Base-by-base conservation (phyloP, 2,797 vertebrate species). In the Vipera ursinii region DNA sequence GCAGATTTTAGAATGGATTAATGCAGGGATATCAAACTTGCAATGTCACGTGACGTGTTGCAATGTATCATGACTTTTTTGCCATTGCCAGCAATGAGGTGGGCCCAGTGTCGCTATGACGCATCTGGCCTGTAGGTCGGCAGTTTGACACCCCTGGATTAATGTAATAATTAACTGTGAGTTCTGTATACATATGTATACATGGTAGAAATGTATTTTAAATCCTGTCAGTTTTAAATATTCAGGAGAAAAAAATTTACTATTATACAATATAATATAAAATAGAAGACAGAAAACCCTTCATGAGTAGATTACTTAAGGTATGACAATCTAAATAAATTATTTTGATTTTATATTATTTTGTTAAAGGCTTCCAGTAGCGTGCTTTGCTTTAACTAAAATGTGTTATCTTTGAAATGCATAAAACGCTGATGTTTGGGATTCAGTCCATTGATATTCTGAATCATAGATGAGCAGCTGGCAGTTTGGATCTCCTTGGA, bases 211-310 rank as follows among this genome's bases (percentile, higher is more conserved):
- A 87, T 87, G 14, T 55, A 17, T 87, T 57, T 87, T 56, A 87
- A 87, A 87, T 20, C 55, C 24, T 94, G 93, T n/a, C 93, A 96
- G 93, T 88, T 96, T 95, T 95, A 91, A 55, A 88, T 95, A 82
- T 92, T 92, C 91, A 93, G 93, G 92, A 94, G 91, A 94, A 91
- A 87, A 88, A 48, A n/a, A n/a, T n/a, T n/a, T 82, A 24, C 91
- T 69, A 7, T 95, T 92, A 91, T 91, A 94, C 32, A 57, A 57
- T 87, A 17, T 3, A 57, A 95, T 90, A n/a, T 89, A 86, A 90
- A 92, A 93, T 86, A 48, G 24, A 94, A 92, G 3, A 1, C 92
- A 91, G 38, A 92, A 93, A 93, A 63, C 91, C 78, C 82, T 87
- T 93, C 89, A 95, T 8, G 92, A 94, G 4, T 44, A 95, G 90